A percentile compares a stretch with the other conserved stretches of the same genome.
These are phyloP conservation scores for Hippopotamus amphibius DNA, from an alignment of 2,113 vertebrate species.

Conservation along the genomic window DNA sequence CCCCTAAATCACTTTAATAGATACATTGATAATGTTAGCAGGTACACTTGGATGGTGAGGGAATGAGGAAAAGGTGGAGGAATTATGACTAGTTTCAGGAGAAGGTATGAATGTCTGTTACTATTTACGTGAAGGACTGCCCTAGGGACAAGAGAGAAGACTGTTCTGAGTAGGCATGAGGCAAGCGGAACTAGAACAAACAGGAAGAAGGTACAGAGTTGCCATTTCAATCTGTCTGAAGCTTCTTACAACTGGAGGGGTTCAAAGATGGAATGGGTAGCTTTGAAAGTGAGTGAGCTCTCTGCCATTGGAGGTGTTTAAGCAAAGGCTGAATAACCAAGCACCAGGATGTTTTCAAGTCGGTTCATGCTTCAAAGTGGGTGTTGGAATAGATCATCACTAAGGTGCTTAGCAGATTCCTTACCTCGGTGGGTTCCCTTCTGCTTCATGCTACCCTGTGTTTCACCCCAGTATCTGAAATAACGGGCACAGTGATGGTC, in stretches of 20 bases:
- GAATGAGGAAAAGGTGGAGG: background rate
- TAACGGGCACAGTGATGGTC: background rate
- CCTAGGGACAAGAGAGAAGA: background rate
- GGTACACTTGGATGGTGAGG: background rate
- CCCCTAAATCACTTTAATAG: background rate
- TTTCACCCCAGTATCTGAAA: background rate
- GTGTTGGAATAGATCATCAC: background rate
- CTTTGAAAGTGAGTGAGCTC: background rate
- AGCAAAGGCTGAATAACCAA: background rate
- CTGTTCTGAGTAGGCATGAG: background rate
- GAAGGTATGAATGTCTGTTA: background rate
- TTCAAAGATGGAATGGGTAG: background rate
- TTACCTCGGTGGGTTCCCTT: background rate
- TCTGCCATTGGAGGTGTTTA: background rate
- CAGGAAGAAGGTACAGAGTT: background rate
- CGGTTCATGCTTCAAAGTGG: background rate
- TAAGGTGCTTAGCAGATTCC: background rate
- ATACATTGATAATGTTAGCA: background rate
- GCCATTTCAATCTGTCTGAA: background rate
- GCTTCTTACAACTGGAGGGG: background rate
- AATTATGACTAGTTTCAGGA: background rate
- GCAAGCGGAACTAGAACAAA: background rate
- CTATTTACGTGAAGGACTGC: background rate
- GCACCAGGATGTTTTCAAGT: background rate
- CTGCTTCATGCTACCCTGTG: background rate